These are phyloP conservation scores for Hirtodrosophila duncani DNA, from an alignment of 2,888 invertebrate genomes.

Conservation along the genomic window DNA sequence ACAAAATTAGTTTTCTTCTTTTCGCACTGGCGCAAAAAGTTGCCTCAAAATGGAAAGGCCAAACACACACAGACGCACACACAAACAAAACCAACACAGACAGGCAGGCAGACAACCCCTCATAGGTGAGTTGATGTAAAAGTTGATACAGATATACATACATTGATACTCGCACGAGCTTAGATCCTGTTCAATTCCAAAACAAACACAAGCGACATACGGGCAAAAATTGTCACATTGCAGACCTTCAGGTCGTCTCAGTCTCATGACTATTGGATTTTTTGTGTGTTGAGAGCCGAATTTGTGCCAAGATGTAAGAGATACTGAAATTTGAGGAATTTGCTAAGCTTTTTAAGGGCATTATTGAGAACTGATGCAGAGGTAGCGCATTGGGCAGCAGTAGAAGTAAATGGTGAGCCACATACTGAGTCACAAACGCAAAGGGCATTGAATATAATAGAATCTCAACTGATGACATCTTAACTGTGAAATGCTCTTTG, in stretches of 20 bases:
- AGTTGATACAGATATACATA: conserved; percentile 11
- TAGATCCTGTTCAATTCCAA: conserved; percentile 20
- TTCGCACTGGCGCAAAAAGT: conserved; percentile 20
- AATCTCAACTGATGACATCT: too few relatives aligned
- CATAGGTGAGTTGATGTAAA: not conserved
- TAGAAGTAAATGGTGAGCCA: too few relatives aligned
- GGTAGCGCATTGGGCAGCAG: too few relatives aligned
- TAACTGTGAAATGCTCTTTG: too few relatives aligned
- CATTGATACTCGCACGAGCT: too few relatives aligned
- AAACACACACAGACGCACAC: conserved; percentile 20
- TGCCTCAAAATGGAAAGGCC: conserved; percentile 30
- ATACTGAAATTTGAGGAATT: conserved; percentile 19
- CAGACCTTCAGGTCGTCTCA: conserved; percentile 10
- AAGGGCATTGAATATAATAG: too few relatives aligned
- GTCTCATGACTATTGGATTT: not conserved
- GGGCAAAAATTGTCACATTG: conserved; percentile 18
- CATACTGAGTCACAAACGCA: too few relatives aligned
- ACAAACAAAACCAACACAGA: too few relatives aligned
- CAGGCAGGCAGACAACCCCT: too few relatives aligned
- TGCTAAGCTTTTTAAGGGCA: conserved; percentile 19
- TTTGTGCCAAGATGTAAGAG: not conserved
- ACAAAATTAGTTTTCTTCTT: conserved; percentile 34
- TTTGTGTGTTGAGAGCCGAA: conserved; percentile 1
- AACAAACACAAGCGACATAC: conserved; percentile 15
- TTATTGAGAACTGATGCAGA: too few relatives aligned